Evolutionary conservation across 2,113 vertebrate species (phyloP), one percentile per base, ranked within the genome.

Genomic region (Sebastes fasciatus): DNA sequence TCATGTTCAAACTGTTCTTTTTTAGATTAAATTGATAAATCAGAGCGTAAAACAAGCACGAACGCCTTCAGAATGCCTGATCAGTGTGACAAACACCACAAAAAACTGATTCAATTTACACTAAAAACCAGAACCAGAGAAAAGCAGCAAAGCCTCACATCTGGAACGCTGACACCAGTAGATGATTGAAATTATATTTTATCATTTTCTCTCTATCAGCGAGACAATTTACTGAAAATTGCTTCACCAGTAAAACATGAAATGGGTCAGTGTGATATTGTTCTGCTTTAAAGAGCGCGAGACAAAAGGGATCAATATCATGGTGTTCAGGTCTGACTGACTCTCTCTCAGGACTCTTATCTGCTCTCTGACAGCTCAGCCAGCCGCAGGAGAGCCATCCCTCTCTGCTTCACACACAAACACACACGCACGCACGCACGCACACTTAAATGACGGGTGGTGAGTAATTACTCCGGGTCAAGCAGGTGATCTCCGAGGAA

Each of bases 391-490:
- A 71, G 88, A 80, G 79, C 46, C 76, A 76, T 85, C 58, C 12
- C 58, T 26, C 6, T 55, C 45, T 17, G 51, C 51, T 16, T 19
- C 40, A 64, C 61, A 64, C 51, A 42, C 68, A 70, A 49, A 60
- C 67, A 54, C 49, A 54, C 45, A 55, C 70, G 69, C 55, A 74
- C 43, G 52, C 45, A 51, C 52, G 19, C 73, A 58, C 62, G 65
- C 79, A 82, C 63, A 43, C 74, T 42, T 5, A 57, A 51, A 19
- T 6, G 21, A 34, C 64, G 9, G 78, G 48, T 58, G 45, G 57
- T 74, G 84, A 90, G 88, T 90, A 89, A 88, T 88, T 90, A 84
- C 74, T 74, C 16, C 63, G 69, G 79, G 84, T 88, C 86, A 89
- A 89, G 66, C 52, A 55, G 63, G 62, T 71, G 78, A 72, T 84